Percentiles rank a stretch among this genome's conserved stretches.
phyloP scores from a whole-genome alignment of 2,113 vertebrate species.

The Pycnonotus jocosus region DNA sequence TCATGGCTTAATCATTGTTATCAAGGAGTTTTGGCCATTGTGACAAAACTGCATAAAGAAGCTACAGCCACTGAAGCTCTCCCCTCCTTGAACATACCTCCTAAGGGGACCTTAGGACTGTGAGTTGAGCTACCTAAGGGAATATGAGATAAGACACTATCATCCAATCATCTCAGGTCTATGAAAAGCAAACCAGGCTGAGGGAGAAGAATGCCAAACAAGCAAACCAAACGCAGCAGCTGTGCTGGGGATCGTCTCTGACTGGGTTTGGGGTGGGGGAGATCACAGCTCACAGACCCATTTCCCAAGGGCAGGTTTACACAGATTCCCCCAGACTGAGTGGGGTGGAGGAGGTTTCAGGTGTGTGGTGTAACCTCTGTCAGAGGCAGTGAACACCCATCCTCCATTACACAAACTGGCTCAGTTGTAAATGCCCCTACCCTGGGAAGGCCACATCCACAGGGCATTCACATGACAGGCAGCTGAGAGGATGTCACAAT shows the following conservation, averaged over 20 bases:
- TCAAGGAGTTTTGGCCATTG: neutral
- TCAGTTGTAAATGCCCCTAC: fast-evolving
- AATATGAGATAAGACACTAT: neutral
- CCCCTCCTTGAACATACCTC: neutral
- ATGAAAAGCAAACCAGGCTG: neutral
- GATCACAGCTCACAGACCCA: neutral
- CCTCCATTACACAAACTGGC: neutral
- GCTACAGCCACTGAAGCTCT: fast-evolving
- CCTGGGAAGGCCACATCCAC: neutral
- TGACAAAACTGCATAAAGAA: neutral
- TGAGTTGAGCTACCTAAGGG: neutral
- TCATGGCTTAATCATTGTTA: neutral
- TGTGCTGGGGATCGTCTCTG: neutral
- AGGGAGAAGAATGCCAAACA: neutral
- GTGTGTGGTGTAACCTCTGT: neutral
- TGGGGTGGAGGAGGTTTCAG: neutral
- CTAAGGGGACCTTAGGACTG: neutral
- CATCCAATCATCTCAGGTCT: neutral
- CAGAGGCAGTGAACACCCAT: neutral
- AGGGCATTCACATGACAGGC: fast-evolving
- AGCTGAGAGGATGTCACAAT: fast-evolving
- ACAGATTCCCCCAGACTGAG: fast-evolving
- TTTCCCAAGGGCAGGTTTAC: neutral
- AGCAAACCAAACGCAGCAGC: neutral
- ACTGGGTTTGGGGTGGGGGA: neutral